Conservation (phyloP, 2,888 invertebrate genomes). For the Apamea anceps region DNA sequence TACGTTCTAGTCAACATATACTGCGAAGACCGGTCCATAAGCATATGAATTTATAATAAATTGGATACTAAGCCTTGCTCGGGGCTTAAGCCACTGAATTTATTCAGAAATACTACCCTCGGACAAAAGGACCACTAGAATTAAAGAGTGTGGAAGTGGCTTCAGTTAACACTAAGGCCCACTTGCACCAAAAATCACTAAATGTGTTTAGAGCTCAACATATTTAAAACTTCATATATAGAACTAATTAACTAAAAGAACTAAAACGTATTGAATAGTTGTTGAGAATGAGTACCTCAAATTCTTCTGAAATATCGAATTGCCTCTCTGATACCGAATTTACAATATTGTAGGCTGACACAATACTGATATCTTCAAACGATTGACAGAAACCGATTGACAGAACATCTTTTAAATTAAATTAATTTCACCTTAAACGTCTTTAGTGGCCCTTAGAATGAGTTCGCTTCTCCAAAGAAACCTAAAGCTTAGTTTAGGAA, state of each 20-base stretch:
- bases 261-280: not conserved
- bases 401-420: not conserved
- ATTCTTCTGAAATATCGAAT: not conserved
- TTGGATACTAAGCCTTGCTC: conserved; percentile 71
- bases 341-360: too few relatives aligned
- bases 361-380: not conserved
- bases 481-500: too few relatives aligned
- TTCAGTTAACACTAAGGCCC: not conserved
- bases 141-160: conserved; percentile 45
- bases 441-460: not conserved
- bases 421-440: not conserved
- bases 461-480: not conserved
- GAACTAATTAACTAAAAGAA: not conserved
- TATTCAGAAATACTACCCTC: conserved; percentile 70
- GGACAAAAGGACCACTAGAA: conserved; percentile 49
- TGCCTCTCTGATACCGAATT: too few relatives aligned
- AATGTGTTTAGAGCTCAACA: not conserved
- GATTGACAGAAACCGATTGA: not conserved
- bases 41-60: conserved; percentile 80
- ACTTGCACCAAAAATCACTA: not conserved
- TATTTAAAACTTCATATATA: not conserved
- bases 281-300: not conserved
- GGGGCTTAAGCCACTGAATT: conserved; percentile 66
- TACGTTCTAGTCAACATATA: conserved; percentile 32
- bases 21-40: conserved; percentile 56